A percentile compares a stretch with the other conserved stretches of the same genome.
Evolutionary conservation across 2,113 vertebrate species (phyloP).

Genomic region (Apus apus): DNA sequence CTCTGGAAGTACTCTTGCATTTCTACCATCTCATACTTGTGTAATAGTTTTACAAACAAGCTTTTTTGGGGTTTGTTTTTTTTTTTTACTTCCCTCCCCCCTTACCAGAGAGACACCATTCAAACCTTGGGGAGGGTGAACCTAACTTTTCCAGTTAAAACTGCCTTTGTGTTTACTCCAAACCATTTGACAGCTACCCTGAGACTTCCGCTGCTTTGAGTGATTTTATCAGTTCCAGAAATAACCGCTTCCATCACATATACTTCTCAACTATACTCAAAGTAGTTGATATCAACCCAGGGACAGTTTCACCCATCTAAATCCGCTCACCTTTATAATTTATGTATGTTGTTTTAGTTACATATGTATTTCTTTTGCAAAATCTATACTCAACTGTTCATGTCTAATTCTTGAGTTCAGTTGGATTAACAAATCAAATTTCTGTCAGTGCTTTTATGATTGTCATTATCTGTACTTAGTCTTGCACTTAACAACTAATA

Average conservation of each 20-base stretch:
- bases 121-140: background rate
- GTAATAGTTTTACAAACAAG: background rate
- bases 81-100: too few relatives aligned
- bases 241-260: background rate
- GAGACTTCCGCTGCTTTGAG: background rate
- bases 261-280: background rate
- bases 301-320: background rate
- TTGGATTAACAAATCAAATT: background rate
- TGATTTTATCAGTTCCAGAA: background rate
- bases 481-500: background rate
- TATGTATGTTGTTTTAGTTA: background rate
- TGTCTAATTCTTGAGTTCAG: background rate
- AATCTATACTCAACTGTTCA: background rate
- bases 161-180: background rate
- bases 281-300: background rate
- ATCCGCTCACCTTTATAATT: background rate
- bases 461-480: background rate
- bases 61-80: too few relatives aligned
- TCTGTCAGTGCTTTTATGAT: background rate
- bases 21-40: background rate
- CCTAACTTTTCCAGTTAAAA: background rate
- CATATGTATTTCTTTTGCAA: background rate
- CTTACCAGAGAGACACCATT: background rate
- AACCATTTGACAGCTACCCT: background rate
- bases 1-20: background rate